A percentile compares a stretch with the other conserved stretches of the same genome.
Evolutionary conservation across 35 echinoderm and acorn worm species (phyloP).

Genomic region (Lytechinus variegatus): DNA sequence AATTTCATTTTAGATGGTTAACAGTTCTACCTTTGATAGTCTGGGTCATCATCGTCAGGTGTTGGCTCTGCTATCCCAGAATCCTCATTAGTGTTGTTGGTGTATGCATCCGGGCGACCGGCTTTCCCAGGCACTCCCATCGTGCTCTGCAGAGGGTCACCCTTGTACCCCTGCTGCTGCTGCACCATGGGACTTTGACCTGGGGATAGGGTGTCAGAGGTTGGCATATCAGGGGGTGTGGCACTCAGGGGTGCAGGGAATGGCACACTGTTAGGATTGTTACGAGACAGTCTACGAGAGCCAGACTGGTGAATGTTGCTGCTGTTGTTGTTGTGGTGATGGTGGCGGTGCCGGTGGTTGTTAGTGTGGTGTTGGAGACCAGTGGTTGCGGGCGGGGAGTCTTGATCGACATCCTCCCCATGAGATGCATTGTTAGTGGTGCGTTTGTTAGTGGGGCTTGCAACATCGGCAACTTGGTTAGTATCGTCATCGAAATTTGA

Average conservation of each 20-base stretch:
- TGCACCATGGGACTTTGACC: constrained; percentile 48
- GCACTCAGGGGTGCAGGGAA: constrained; percentile 62
- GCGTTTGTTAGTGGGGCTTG: constrained; percentile 24
- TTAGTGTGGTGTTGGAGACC: constrained; percentile 29
- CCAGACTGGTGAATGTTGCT: constrained; percentile 42
- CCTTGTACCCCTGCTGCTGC: neutral
- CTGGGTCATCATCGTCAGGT: constrained; percentile 66
- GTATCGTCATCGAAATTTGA: neutral
- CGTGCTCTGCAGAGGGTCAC: constrained; percentile 14
- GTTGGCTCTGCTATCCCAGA: constrained; percentile 81
- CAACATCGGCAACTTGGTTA: constrained; percentile 24
- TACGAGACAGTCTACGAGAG: constrained; percentile 38
- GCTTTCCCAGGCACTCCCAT: constrained; percentile 51
- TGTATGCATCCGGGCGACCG: constrained; percentile 67
- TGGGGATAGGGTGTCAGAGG: constrained; percentile 58
- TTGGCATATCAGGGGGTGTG: constrained; percentile 63
- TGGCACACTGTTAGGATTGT: neutral
- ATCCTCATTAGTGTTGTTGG: constrained; percentile 84
- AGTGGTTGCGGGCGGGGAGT: neutral
- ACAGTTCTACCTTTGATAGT: constrained; percentile 32
- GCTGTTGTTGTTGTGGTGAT: neutral
- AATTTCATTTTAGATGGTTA: neutral
- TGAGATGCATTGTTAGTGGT: neutral
- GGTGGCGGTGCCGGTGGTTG: neutral
- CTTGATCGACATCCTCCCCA: neutral